Conservation (phyloP, 2,888 invertebrate genomes). For the Pegoplata infirma region DNA sequence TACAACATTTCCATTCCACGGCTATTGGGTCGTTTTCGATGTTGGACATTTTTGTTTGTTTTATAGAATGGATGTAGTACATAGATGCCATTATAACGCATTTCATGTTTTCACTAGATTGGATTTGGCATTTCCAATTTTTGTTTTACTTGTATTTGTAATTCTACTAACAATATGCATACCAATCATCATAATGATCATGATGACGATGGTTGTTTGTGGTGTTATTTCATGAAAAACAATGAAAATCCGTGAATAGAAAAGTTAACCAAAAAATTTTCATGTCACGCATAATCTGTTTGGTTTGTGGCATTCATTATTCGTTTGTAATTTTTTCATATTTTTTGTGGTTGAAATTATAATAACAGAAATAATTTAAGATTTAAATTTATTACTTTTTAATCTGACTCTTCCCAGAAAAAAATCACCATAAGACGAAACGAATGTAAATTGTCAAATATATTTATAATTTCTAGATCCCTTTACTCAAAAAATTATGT, state of each 20-base stretch:
- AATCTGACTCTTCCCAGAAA: no score
- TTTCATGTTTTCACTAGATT: constrained; percentile 57
- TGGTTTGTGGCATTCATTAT: constrained; percentile 15
- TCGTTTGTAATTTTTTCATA: no score
- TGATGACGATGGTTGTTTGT: constrained; percentile 4
- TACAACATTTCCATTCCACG: constrained; percentile 8
- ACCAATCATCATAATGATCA: no score
- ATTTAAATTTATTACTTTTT: no score
- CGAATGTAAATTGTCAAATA: no score
- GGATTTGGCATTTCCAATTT: constrained; percentile 46
- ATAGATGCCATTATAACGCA: constrained; percentile 34
- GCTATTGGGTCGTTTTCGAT: constrained; percentile 6
- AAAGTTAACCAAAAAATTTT: constrained; percentile 22
- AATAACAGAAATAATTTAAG: no score
- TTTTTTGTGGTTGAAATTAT: no score
- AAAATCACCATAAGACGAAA: no score
- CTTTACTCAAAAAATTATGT: no score
- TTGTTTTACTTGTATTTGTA: background rate
- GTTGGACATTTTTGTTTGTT: constrained; percentile 6
- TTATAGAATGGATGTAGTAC: constrained; percentile 1
- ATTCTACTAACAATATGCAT: background rate
- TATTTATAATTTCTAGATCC: no score
- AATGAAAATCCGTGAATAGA: constrained; percentile 29
- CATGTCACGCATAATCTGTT: constrained; percentile 28
- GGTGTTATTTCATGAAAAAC: constrained; percentile 26